Evolutionary conservation across 2,113 vertebrate species (phyloP).

Genomic region (Sclerurus mexicanus): DNA sequence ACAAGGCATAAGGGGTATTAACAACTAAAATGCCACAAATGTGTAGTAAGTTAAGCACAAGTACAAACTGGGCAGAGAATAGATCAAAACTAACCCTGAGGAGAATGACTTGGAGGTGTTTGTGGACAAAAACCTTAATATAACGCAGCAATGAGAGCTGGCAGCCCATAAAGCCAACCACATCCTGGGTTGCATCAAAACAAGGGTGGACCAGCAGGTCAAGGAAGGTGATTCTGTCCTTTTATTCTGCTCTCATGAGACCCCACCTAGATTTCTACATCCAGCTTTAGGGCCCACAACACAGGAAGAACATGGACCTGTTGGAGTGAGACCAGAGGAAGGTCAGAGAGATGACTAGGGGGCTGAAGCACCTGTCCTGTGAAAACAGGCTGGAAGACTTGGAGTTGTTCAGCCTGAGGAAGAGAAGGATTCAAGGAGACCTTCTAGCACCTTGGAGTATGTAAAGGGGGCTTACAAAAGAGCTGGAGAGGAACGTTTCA

Average conservation of each 20-base stretch:
- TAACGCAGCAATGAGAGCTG: not conserved
- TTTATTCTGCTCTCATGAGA: not conserved
- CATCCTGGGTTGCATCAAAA: not conserved
- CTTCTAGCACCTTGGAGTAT: not conserved
- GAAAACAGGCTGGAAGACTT: not conserved
- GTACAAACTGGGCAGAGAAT: not conserved
- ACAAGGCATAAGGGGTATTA: not conserved
- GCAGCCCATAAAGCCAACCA: fast-evolving
- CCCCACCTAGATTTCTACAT: no score
- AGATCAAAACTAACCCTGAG: not conserved
- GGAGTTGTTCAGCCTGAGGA: not conserved
- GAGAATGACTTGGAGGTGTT: not conserved
- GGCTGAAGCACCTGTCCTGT: not conserved
- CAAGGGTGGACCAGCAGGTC: not conserved
- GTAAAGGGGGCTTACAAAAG: not conserved
- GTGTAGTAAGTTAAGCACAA: not conserved
- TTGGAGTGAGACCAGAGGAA: not conserved
- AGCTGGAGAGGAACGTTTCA: not conserved
- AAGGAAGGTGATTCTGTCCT: not conserved
- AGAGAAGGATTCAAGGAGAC: not conserved
- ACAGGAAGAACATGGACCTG: not conserved
- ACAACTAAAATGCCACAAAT: not conserved
- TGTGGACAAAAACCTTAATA: no score
- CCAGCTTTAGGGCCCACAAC: not conserved
- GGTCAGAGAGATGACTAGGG: not conserved